Evolutionary conservation across 1,140 invertebrate genomes (phyloP).

Genomic region (Nephotettix cincticeps): DNA sequence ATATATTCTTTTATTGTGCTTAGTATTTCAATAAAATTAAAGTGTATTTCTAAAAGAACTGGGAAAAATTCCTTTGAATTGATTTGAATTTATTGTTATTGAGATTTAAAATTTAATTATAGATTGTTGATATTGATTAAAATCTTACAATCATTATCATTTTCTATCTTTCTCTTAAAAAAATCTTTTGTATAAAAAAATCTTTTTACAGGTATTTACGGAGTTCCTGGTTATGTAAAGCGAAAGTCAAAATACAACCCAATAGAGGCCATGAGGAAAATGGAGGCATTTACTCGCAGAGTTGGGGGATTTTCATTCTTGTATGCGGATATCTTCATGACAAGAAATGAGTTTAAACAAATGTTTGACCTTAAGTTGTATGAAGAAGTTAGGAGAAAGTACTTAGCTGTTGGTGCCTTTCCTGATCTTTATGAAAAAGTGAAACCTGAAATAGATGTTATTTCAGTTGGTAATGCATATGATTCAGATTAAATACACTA

Average conservation of each 20-base stretch:
- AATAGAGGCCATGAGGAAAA: constrained; percentile 53
- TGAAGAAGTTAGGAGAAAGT: constrained; percentile 52
- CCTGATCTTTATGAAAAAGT: constrained; percentile 60
- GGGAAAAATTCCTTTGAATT: no score
- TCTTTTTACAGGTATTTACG: constrained; percentile 51
- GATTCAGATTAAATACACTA: neutral
- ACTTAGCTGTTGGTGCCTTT: constrained; percentile 53
- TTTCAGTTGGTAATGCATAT: constrained; percentile 53
- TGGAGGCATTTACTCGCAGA: constrained; percentile 57
- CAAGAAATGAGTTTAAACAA: constrained; percentile 55
- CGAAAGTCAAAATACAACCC: constrained; percentile 53
- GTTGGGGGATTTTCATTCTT: constrained; percentile 58
- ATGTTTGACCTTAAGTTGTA: constrained; percentile 58
- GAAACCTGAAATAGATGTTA: constrained; percentile 67
- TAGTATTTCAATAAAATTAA: no score
- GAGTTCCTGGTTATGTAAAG: constrained; percentile 55
- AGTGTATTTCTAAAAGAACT: no score
- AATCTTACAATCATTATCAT: no score
- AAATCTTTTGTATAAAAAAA: neutral
- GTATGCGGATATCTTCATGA: constrained; percentile 67
- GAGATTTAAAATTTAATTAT: no score
- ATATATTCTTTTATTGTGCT: no score
- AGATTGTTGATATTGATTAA: no score
- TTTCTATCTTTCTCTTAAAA: neutral
- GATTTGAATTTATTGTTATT: no score